Evolutionary conservation across 92 coral and sea anemone species (phyloP), one percentile per base, ranked within the genome.

Genomic region (Nematostella vectensis): DNA sequence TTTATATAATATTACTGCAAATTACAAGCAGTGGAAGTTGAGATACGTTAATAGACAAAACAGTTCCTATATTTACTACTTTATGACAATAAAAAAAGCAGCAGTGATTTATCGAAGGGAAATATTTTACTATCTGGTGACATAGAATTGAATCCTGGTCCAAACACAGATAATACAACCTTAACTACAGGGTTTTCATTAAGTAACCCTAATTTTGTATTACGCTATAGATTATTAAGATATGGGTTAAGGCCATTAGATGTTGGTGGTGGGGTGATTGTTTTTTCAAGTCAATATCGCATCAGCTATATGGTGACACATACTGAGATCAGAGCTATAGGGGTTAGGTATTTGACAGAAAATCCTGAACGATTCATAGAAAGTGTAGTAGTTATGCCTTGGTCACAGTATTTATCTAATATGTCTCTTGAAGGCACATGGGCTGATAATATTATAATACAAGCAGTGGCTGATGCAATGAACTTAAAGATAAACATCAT

Each of bases 351-450:
- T 50, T 68, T 68, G 30, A 27, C 44, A 0, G 75, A 58, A 8
- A 68, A 68, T 47, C 75, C 75, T 6, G 77, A 70, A 40, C 42
- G 57, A 51, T 70, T 70, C 33, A 68, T 68, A 42, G 74, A 68
- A 57, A 68, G 68, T 59, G 27, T 45, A 25, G 67, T 45, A 26
- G 59, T 26, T 15, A 44, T 19, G n/a, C 27, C 71, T 29, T 65
- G 71, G 71, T 4, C 30, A 54, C 52, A 31, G 12, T 54, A 54
- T 27, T 39, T 65, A 39, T 4, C 38, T 8, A 31, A 67, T 58
- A 65, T 79, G 86, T 79, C 86, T 49, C 23, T 27, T 31, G 62
- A 65, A 66, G 80, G 86, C 2, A 79, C 80, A 60, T 72, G 80
- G 79, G 69, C 70, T 44, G 59, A 76, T 68, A 29, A 68, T 28